phyloP scores from a whole-genome alignment of 2,888 invertebrate species.

The Vannuccia rotundouncinata region DNA sequence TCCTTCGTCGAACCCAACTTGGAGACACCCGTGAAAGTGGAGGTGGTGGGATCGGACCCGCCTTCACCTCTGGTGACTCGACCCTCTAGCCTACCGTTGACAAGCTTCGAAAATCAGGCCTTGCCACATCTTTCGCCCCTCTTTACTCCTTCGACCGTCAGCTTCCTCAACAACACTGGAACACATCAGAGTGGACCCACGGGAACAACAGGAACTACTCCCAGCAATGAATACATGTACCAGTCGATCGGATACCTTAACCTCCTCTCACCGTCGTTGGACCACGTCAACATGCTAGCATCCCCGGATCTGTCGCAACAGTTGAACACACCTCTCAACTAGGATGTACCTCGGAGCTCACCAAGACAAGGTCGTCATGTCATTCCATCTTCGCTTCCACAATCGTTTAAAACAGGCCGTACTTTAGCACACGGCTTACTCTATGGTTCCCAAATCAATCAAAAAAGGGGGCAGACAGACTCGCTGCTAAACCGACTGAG shows the following conservation, averaged over 20 bases:
- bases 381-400: too few species aligned
- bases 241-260: not conserved
- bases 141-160: constrained; percentile 18
- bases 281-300: not conserved
- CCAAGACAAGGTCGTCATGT: too few species aligned
- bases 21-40: not conserved
- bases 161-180: not conserved
- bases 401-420: too few species aligned
- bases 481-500: too few species aligned
- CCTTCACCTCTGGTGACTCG: not conserved
- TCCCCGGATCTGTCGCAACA: not conserved
- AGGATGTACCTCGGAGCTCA: too few species aligned
- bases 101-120: not conserved
- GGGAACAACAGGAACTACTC: not conserved
- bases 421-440: too few species aligned
- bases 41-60: not conserved
- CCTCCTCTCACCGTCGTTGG: not conserved
- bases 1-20: not conserved
- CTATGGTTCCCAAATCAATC: too few species aligned
- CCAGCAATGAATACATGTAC: not conserved
- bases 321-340: not conserved
- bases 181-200: not conserved
- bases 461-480: too few species aligned
- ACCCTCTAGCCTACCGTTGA: not conserved
- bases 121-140: constrained; percentile 10